Percentiles rank a stretch among this genome's conserved stretches.
phyloP scores from a whole-genome alignment of 37 sponge, comb jelly and placozoan species.

The Halichondria panicea region DNA sequence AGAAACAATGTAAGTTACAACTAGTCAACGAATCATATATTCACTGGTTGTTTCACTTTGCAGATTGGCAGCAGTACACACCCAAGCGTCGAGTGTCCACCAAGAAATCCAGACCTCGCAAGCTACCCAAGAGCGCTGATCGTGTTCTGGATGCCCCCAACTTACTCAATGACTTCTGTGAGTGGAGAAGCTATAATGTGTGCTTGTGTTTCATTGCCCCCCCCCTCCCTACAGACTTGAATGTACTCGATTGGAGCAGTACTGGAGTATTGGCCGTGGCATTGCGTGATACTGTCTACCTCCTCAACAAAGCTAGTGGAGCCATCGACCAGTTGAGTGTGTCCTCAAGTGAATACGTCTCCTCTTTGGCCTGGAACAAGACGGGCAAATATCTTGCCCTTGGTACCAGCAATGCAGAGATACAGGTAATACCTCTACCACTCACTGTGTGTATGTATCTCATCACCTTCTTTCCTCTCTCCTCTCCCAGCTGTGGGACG shows the following conservation, averaged over 20 bases:
- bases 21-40: background rate
- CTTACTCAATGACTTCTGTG: slow-evolving; percentile 83
- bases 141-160: slow-evolving; percentile 91
- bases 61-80: too few species aligned
- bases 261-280: slow-evolving; percentile 74
- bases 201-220: background rate
- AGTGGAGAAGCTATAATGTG: slow-evolving; percentile 13
- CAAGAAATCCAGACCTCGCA: slow-evolving; percentile 10
- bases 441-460: background rate
- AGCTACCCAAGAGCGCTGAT: slow-evolving; percentile 72
- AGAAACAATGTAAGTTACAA: slow-evolving; percentile 9
- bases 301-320: slow-evolving; percentile 74
- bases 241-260: slow-evolving; percentile 90
- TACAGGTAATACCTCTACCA: slow-evolving; percentile 59
- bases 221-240: slow-evolving; percentile 58
- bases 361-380: slow-evolving; percentile 68
- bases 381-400: slow-evolving; percentile 72
- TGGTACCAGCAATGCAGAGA: slow-evolving; percentile 72
- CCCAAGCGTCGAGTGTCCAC: slow-evolving; percentile 6
- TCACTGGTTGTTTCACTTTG: background rate
- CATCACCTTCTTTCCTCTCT: background rate
- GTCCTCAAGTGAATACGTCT: slow-evolving; percentile 14
- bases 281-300: slow-evolving; percentile 72
- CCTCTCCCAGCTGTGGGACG: slow-evolving; percentile 82
- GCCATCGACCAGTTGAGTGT: slow-evolving; percentile 38